Evolutionary conservation across 2,113 vertebrate genomes (phyloP).

Genomic region (Genyomyrus donnyi): DNA sequence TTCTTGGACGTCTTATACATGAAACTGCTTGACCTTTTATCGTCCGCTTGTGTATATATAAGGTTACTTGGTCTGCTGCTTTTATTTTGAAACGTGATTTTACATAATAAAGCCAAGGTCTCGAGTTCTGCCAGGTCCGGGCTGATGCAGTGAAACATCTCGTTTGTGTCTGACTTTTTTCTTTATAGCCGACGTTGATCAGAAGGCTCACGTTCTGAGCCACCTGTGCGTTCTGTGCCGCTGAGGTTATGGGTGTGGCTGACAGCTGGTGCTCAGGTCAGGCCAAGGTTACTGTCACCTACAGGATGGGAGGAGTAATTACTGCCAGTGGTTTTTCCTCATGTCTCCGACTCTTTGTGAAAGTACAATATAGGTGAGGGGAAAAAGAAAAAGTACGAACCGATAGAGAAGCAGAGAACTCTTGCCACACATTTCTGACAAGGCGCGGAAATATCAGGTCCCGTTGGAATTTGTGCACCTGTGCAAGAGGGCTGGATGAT

Average conservation of each 20-base stretch:
- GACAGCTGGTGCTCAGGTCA: background rate
- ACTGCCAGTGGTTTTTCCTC: background rate
- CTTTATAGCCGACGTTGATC: background rate
- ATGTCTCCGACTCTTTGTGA: background rate
- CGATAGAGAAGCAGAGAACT: background rate
- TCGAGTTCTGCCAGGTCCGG: background rate
- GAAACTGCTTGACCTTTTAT: slow-evolving; percentile 37
- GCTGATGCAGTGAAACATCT: background rate
- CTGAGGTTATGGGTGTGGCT: background rate
- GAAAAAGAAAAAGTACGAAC: background rate
- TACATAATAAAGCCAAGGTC: slow-evolving; percentile 39
- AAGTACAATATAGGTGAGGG: background rate
- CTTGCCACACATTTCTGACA: background rate
- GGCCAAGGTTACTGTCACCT: background rate
- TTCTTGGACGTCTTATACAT: slow-evolving; percentile 34
- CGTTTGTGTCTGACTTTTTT: background rate
- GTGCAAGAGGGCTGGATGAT: background rate
- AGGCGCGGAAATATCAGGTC: background rate
- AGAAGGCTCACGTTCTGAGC: background rate
- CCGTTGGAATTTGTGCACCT: background rate
- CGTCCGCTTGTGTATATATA: slow-evolving; percentile 27
- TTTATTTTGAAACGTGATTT: slow-evolving; percentile 37
- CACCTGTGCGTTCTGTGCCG: background rate
- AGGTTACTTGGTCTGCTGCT: slow-evolving; percentile 10
- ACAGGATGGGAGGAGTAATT: background rate